Evolutionary conservation across 30 jellyfish, hydroid and myxozoan genomes (phyloP).

Genomic region (Nemopilema nomurai): DNA sequence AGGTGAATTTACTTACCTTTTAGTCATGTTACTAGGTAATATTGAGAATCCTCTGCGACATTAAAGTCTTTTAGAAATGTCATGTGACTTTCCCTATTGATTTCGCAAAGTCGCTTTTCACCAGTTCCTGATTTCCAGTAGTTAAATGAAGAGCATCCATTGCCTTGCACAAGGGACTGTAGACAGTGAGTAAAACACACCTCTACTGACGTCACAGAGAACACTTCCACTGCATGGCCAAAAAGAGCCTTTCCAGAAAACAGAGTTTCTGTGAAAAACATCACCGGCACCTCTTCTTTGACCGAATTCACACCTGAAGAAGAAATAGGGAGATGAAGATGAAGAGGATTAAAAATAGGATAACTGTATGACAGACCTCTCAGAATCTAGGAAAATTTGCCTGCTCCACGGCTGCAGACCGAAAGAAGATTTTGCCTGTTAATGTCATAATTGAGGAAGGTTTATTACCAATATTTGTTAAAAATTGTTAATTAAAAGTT

Average conservation of each 20-base stretch:
- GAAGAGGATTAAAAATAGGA: too few relatives aligned
- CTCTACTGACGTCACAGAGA: neutral
- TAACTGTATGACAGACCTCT: too few relatives aligned
- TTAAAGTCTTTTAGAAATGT: neutral
- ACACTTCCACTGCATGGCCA: neutral
- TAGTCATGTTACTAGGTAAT: neutral
- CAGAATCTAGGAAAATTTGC: too few relatives aligned
- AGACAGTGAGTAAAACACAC: neutral
- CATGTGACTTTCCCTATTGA: neutral
- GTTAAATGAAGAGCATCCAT: neutral
- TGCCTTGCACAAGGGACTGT: neutral
- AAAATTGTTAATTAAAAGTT: too few relatives aligned
- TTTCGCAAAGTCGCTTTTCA: neutral
- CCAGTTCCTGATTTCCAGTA: neutral
- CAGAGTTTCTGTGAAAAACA: neutral
- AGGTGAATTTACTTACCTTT: too few relatives aligned
- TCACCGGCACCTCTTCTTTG: neutral
- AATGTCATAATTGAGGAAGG: too few relatives aligned
- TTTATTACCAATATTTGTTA: too few relatives aligned
- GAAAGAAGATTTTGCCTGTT: too few relatives aligned
- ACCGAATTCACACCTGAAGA: neutral
- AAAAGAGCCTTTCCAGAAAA: neutral
- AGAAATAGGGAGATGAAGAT: too few relatives aligned
- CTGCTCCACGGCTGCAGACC: too few relatives aligned
- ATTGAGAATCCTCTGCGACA: neutral